These are phyloP conservation scores for Echiichthys vipera DNA, from an alignment of 2,797 vertebrate genomes.

Conservation along the genomic window DNA sequence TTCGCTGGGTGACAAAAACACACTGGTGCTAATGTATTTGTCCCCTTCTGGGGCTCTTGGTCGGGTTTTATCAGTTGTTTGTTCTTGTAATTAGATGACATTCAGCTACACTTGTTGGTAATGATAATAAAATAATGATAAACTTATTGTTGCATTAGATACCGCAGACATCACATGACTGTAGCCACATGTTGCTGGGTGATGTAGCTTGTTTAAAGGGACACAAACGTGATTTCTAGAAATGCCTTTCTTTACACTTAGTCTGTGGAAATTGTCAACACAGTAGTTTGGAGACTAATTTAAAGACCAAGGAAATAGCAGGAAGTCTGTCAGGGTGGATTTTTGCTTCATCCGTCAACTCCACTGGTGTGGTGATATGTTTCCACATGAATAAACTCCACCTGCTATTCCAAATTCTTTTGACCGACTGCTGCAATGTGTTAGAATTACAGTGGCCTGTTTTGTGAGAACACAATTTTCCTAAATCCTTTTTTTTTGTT, in stretches of 20 bases:
- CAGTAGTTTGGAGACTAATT: not conserved
- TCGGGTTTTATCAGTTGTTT: not conserved
- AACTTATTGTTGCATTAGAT: not conserved
- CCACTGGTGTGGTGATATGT: not conserved
- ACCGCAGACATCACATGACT: not conserved
- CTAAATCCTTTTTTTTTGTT: not conserved
- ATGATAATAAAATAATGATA: no score
- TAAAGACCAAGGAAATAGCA: not conserved
- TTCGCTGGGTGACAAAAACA: not conserved
- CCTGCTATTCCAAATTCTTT: constrained; percentile 1
- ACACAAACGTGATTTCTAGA: not conserved
- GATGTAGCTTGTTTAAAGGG: not conserved
- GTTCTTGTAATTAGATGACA: not conserved
- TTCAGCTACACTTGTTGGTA: not conserved
- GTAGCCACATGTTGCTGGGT: not conserved
- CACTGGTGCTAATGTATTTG: not conserved
- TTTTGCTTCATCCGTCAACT: constrained; percentile 31
- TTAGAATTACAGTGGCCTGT: not conserved
- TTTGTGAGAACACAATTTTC: not conserved
- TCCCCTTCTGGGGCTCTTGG: not conserved
- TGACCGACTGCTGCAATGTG: not conserved
- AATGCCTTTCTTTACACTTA: not conserved
- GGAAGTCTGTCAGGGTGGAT: constrained; percentile 26
- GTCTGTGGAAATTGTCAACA: not conserved
- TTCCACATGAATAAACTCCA: not conserved